A percentile compares a stretch with the other conserved stretches of the same genome.
phyloP scores from a whole-genome alignment of 2,888 invertebrate genomes.

The Lasioglossum villosulum region DNA sequence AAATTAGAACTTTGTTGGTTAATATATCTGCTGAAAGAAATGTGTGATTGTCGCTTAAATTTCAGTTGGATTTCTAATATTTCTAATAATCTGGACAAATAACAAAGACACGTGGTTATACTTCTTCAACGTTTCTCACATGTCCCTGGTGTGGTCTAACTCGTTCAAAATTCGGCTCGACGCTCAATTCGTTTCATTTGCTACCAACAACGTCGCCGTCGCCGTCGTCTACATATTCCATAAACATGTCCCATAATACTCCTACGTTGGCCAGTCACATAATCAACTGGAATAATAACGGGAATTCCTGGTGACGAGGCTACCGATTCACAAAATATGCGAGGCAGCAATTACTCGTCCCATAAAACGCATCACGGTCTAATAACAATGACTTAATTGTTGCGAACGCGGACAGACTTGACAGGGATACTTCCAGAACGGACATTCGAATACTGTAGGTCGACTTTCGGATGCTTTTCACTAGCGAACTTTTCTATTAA shows the following conservation, averaged over 20 bases:
- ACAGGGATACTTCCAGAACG: not conserved
- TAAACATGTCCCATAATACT: conserved; percentile 47
- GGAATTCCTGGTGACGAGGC: conserved; percentile 54
- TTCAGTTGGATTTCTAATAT: too few relatives aligned
- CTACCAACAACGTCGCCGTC: conserved; percentile 14
- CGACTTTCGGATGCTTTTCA: not conserved
- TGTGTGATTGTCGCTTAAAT: not conserved
- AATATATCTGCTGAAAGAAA: not conserved
- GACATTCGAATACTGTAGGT: not conserved
- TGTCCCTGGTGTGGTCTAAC: not conserved
- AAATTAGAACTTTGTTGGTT: not conserved
- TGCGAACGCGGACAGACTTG: not conserved
- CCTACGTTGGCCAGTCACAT: conserved; percentile 45
- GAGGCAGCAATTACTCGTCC: conserved; percentile 60
- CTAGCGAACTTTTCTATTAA: not conserved
- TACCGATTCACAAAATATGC: conserved; percentile 53
- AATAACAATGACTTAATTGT: not conserved
- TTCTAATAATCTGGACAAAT: not conserved
- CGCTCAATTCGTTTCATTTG: conserved; percentile 40
- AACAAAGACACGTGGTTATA: not conserved
- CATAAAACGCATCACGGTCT: conserved; percentile 39
- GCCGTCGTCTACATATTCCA: conserved; percentile 36
- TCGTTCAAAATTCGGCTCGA: not conserved
- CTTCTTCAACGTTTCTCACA: not conserved
- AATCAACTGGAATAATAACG: conserved; percentile 65